These are phyloP conservation scores for Trachelus stipa DNA, from an alignment of 2,888 invertebrate genomes.

Conservation along the genomic window DNA sequence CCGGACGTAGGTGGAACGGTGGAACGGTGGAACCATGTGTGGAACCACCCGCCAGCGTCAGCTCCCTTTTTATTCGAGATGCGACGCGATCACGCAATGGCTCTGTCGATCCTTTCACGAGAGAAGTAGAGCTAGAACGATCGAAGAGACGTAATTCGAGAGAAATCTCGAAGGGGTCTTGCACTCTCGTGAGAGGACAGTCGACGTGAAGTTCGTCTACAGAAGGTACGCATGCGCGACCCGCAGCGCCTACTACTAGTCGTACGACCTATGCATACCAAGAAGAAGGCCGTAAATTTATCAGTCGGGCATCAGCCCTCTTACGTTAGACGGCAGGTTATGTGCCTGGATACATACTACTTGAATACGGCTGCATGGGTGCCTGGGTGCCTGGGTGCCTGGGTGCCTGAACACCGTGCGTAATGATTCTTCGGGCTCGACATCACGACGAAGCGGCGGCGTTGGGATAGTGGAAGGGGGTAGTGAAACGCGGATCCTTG, in stretches of 20 bases:
- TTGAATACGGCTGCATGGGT: too few relatives aligned
- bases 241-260: background rate
- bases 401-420: background rate
- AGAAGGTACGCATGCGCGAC: background rate
- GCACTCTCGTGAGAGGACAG: too few relatives aligned
- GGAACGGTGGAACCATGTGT: too few relatives aligned
- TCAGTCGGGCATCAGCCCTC: slow-evolving; percentile 47
- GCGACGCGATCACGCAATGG: too few relatives aligned
- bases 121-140: too few relatives aligned
- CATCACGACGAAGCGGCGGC: background rate
- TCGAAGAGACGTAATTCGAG: too few relatives aligned
- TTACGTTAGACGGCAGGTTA: slow-evolving; percentile 41
- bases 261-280: slow-evolving; percentile 37
- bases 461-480: too few relatives aligned
- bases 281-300: slow-evolving; percentile 54
- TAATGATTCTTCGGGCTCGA: background rate
- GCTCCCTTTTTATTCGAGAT: slow-evolving; percentile 34
- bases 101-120: too few relatives aligned
- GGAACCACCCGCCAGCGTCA: slow-evolving; percentile 57
- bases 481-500: background rate
- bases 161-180: too few relatives aligned
- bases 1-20: slow-evolving; percentile 58
- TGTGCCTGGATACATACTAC: slow-evolving; percentile 18
- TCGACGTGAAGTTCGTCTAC: too few relatives aligned
- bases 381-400: too few relatives aligned